Conservation (phyloP, 2,888 invertebrate species). For the Neria commutata region DNA sequence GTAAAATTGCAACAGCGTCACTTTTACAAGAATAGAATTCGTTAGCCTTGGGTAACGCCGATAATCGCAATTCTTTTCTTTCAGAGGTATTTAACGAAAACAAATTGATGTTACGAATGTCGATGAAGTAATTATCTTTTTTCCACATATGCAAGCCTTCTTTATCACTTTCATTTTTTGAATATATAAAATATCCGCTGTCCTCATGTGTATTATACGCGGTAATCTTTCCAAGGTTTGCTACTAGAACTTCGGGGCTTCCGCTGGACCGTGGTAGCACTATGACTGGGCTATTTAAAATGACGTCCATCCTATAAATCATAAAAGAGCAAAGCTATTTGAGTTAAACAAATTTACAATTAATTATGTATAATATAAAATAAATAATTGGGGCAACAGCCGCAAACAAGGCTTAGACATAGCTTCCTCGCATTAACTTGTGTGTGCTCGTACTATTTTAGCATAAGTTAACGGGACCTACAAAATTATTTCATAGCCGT, state of each 20-base stretch:
- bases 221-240: constrained; percentile 89
- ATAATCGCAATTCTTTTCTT: constrained; percentile 56
- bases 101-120: constrained; percentile 85
- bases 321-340: background rate
- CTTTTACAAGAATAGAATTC: constrained; percentile 76
- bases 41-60: constrained; percentile 66
- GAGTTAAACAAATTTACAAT: background rate
- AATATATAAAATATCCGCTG: constrained; percentile 22
- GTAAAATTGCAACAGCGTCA: constrained; percentile 83
- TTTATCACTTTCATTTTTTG: background rate
- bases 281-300: constrained; percentile 89
- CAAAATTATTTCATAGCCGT: too few species aligned
- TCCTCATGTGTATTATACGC: constrained; percentile 62
- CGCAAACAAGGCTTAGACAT: too few species aligned
- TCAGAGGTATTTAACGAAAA: constrained; percentile 74
- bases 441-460: too few species aligned
- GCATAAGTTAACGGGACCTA: too few species aligned
- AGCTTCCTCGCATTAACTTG: too few species aligned
- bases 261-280: constrained; percentile 80
- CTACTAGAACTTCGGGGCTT: constrained; percentile 85
- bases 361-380: background rate
- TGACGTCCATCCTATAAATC: constrained; percentile 77
- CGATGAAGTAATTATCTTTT: constrained; percentile 67
- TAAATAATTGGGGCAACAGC: background rate
- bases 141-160: constrained; percentile 22